These are phyloP conservation scores for Rhinogobio ventralis DNA, from an alignment of 2,797 vertebrate genomes.

Conservation along the genomic window DNA sequence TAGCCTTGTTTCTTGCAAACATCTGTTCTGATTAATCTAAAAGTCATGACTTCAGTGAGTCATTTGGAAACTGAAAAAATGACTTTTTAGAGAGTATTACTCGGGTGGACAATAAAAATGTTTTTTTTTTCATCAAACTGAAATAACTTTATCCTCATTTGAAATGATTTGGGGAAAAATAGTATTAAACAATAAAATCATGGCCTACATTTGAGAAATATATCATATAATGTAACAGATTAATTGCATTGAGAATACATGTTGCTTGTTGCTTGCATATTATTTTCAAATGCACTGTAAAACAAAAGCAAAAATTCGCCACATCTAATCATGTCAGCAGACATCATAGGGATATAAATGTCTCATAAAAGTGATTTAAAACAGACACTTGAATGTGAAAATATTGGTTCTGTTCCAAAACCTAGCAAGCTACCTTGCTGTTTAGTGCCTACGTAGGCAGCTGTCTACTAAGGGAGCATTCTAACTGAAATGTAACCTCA, in stretches of 20 bases:
- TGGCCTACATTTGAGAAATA: no score
- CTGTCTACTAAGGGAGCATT: neutral
- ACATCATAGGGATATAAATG: neutral
- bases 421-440: neutral
- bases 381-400: neutral
- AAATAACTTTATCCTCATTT: neutral
- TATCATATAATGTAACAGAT: neutral
- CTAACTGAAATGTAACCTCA: neutral
- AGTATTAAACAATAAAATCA: no score
- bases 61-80: neutral
- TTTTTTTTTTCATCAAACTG: neutral
- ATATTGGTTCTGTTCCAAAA: neutral
- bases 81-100: neutral
- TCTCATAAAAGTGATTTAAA: constrained; percentile 14
- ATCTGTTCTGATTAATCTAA: neutral
- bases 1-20: neutral
- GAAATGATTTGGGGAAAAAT: no score
- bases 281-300: neutral
- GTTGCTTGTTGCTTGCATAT: neutral
- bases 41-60: neutral
- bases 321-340: no score
- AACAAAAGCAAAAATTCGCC: neutral
- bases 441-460: neutral
- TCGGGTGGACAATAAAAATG: neutral
- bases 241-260: neutral